Evolutionary conservation across 2,888 invertebrate species (phyloP).

Genomic region (Caenorhabditis sp.): DNA sequence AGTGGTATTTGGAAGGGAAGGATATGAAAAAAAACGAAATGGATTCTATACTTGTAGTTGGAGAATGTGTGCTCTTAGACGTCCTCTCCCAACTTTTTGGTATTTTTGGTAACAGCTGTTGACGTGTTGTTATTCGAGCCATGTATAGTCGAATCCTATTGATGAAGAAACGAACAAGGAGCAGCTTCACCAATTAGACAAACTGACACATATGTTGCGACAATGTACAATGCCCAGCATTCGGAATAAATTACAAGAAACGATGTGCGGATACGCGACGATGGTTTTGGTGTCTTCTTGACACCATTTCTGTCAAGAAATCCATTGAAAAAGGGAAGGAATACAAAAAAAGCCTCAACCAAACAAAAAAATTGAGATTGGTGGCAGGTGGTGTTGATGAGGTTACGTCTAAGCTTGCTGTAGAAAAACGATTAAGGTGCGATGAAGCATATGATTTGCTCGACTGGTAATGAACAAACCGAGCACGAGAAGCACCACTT

Average conservation of each 20-base stretch:
- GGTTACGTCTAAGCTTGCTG: conserved; percentile 47
- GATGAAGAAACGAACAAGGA: conserved; percentile 39
- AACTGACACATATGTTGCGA: conserved; percentile 68
- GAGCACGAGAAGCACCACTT: conserved; percentile 32
- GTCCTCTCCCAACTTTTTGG: conserved; percentile 55
- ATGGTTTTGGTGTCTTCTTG: conserved; percentile 30
- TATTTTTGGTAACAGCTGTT: conserved; percentile 66
- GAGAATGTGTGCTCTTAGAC: background rate
- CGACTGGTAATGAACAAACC: conserved; percentile 54
- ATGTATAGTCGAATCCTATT: conserved; percentile 59
- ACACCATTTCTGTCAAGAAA: conserved; percentile 10
- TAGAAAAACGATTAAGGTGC: conserved; percentile 54
- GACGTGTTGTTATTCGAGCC: conserved; percentile 64
- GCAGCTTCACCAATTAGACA: conserved; percentile 68
- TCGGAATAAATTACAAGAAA: conserved; percentile 62
- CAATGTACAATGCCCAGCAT: conserved; percentile 60
- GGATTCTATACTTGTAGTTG: conserved; percentile 3
- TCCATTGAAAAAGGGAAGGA: background rate
- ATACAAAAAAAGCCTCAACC: conserved; percentile 7
- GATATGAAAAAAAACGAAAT: conserved; percentile 36
- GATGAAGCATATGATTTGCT: conserved; percentile 62
- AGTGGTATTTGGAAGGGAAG: conserved; percentile 15
- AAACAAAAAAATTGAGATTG: conserved; percentile 18
- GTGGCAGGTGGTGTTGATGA: conserved; percentile 40
- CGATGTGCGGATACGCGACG: conserved; percentile 28